Evolutionary conservation across 2,113 vertebrate genomes (phyloP).

Genomic region (Chiloscyllium plagiosum): DNA sequence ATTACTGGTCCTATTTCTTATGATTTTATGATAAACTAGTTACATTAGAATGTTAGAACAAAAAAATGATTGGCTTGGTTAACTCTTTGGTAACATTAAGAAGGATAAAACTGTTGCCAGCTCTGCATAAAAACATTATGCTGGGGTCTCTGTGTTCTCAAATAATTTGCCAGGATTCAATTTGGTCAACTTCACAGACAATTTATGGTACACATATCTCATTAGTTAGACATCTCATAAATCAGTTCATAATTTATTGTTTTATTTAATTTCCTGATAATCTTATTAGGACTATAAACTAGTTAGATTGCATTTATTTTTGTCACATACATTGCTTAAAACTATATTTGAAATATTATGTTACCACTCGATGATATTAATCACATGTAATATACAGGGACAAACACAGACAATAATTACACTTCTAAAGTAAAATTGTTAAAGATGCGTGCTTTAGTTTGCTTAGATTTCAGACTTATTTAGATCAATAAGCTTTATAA

Average conservation of each 20-base stretch:
- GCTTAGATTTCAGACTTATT: neutral
- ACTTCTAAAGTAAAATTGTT: neutral
- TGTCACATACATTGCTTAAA: neutral
- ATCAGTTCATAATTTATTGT: neutral
- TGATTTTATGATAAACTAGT: neutral
- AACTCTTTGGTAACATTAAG: neutral
- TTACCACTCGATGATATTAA: neutral
- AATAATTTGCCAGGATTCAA: neutral
- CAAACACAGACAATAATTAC: neutral
- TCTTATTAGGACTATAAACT: neutral
- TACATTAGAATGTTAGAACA: neutral
- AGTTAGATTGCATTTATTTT: neutral
- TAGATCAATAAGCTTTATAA: neutral
- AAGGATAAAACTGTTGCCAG: neutral
- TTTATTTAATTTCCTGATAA: neutral
- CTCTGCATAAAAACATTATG: neutral
- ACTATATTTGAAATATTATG: constrained; percentile 1
- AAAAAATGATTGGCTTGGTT: neutral
- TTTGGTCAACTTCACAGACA: neutral
- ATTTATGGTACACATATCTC: neutral
- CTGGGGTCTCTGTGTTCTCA: neutral
- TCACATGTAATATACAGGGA: neutral
- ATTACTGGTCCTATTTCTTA: neutral
- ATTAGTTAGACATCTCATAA: neutral
- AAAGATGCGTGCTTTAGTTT: neutral